These are phyloP conservation scores for Abrostola triplasia DNA, from an alignment of 2,888 invertebrate genomes.

Conservation along the genomic window DNA sequence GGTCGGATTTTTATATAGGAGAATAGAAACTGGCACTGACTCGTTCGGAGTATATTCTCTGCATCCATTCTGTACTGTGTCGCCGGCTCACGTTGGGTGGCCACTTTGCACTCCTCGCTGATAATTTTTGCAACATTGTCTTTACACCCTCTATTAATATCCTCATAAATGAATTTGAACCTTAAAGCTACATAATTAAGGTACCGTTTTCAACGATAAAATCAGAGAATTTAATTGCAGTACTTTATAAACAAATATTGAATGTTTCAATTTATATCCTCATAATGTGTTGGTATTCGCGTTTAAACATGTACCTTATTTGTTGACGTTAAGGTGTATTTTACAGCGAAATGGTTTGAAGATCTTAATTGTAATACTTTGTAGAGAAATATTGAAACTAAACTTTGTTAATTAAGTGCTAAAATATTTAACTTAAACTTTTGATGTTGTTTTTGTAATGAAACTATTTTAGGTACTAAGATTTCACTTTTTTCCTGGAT, in stretches of 20 bases:
- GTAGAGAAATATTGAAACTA: slow-evolving; percentile 36
- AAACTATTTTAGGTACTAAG: slow-evolving; percentile 33
- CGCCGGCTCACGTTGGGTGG: slow-evolving; percentile 67
- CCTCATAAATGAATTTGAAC: slow-evolving; percentile 2
- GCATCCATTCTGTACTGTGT: not conserved
- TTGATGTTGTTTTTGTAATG: slow-evolving; percentile 14
- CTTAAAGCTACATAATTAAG: not conserved
- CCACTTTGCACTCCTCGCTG: slow-evolving; percentile 48
- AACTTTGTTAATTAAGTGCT: slow-evolving; percentile 49
- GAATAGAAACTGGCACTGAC: too few relatives aligned
- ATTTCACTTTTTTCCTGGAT: not conserved
- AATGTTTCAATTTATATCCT: slow-evolving; percentile 38
- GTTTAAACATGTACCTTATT: slow-evolving; percentile 18
- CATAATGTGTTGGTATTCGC: slow-evolving; percentile 11
- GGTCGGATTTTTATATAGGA: too few relatives aligned
- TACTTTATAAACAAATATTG: slow-evolving; percentile 47
- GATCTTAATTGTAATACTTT: slow-evolving; percentile 43
- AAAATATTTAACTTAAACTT: slow-evolving; percentile 43
- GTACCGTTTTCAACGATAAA: slow-evolving; percentile 3
- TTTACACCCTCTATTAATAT: slow-evolving; percentile 27
- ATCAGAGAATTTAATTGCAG: slow-evolving; percentile 24
- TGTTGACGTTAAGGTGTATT: not conserved
- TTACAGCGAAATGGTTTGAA: slow-evolving; percentile 4
- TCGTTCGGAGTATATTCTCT: slow-evolving; percentile 8
- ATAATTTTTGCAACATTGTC: slow-evolving; percentile 61